Evolutionary conservation across 2,888 invertebrate genomes (phyloP).

Genomic region (Drosophila ustulata): DNA sequence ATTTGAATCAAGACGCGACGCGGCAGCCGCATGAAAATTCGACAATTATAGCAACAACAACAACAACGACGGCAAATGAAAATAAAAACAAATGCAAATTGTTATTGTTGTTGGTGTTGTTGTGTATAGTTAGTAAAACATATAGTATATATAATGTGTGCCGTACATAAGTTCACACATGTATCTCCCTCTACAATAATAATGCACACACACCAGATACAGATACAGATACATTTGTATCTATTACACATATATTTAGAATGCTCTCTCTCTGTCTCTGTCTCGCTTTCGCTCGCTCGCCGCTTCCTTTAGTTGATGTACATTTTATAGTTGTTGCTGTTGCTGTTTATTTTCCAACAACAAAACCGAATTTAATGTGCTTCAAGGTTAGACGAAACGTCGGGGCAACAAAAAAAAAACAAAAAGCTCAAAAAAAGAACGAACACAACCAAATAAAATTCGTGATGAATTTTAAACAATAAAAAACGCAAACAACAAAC

Average conservation of each 20-base stretch:
- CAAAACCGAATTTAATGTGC: conserved; percentile 71
- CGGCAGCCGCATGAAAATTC: conserved; percentile 36
- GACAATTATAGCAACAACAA: conserved; percentile 50
- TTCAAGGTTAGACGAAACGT: conserved; percentile 71
- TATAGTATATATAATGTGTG: conserved; percentile 11
- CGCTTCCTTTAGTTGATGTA: conserved; percentile 33
- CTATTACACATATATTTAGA: conserved; percentile 54
- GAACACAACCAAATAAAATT: conserved; percentile 69
- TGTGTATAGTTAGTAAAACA: conserved; percentile 2
- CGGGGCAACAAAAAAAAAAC: conserved; percentile 28
- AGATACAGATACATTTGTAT: conserved; percentile 33
- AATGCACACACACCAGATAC: conserved; percentile 11
- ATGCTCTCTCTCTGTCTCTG: conserved; percentile 22
- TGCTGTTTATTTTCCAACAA: conserved; percentile 57
- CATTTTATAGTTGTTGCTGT: conserved; percentile 29
- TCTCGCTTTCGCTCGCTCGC: conserved; percentile 2
- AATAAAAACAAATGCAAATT: conserved; percentile 25
- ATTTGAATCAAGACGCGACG: conserved; percentile 31
- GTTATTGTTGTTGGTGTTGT: conserved; percentile 17
- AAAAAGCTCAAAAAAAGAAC: conserved; percentile 36
- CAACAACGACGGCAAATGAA: background rate
- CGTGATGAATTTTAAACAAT: conserved; percentile 77
- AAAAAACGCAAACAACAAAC: conserved; percentile 64
- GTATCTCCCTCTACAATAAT: conserved; percentile 19
- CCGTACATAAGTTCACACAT: background rate